Conservation (phyloP, 1,140 invertebrate species). For the Drosophila seguyi region DNA sequence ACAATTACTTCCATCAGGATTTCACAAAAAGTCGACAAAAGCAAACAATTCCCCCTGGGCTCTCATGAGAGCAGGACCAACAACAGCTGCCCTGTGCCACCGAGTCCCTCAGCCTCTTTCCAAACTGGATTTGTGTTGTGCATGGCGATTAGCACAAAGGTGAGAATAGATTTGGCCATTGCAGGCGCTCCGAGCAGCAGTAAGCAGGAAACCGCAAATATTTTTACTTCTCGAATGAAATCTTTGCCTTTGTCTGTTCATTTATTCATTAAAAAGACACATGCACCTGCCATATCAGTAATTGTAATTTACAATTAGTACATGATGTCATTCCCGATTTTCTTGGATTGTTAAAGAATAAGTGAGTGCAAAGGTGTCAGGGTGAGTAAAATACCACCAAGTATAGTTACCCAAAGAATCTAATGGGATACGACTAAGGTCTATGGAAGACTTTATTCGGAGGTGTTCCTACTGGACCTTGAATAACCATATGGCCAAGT, state of each 20-base stretch:
- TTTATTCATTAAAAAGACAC: slow-evolving; percentile 66
- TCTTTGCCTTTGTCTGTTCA: slow-evolving; percentile 53
- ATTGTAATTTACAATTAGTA: neutral
- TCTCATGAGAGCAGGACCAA: slow-evolving; percentile 7
- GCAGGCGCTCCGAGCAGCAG: slow-evolving; percentile 23
- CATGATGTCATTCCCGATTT: neutral
- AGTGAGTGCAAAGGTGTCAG: neutral
- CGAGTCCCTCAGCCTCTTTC: slow-evolving; percentile 43
- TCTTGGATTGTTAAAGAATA: neutral
- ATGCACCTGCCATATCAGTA: neutral
- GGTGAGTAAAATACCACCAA: neutral
- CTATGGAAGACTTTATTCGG: no score
- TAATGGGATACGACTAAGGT: no score
- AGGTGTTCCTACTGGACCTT: no score
- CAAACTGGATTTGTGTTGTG: slow-evolving; percentile 43
- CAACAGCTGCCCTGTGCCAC: slow-evolving; percentile 18
- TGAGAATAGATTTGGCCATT: slow-evolving; percentile 48
- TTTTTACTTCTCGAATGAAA: slow-evolving; percentile 53
- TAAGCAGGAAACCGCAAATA: slow-evolving; percentile 71
- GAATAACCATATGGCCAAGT: no score
- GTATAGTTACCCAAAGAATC: no score
- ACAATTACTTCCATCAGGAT: slow-evolving; percentile 84
- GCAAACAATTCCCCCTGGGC: slow-evolving; percentile 61
- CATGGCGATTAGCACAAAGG: slow-evolving; percentile 48
- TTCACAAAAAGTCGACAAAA: slow-evolving; percentile 81